These are phyloP conservation scores for Asbolus verrucosus DNA, from an alignment of 1,140 invertebrate genomes.

Conservation along the genomic window DNA sequence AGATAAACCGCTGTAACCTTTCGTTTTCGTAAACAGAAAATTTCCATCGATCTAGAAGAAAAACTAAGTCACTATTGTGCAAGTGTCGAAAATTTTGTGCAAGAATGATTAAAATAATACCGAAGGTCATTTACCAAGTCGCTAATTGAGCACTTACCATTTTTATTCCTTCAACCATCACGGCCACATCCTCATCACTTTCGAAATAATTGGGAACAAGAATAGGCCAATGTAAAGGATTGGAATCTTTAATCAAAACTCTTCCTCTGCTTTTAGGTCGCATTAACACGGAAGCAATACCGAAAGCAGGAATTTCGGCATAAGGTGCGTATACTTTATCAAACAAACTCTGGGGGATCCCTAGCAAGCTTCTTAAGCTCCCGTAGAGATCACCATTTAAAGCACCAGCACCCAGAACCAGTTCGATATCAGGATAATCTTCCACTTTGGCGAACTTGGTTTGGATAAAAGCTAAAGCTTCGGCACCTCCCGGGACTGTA, in stretches of 20 bases:
- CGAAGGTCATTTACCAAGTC: too few species aligned
- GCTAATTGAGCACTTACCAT: slow-evolving; percentile 69
- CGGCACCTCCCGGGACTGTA: slow-evolving; percentile 86
- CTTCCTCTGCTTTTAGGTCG: slow-evolving; percentile 81
- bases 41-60: too few species aligned
- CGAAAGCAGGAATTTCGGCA: slow-evolving; percentile 69
- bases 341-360: slow-evolving; percentile 74
- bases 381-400: slow-evolving; percentile 80
- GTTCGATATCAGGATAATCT: slow-evolving; percentile 80
- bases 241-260: slow-evolving; percentile 72
- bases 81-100: too few species aligned
- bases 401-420: slow-evolving; percentile 79
- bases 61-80: too few species aligned
- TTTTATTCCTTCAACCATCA: slow-evolving; percentile 79
- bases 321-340: slow-evolving; percentile 69
- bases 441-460: slow-evolving; percentile 66
- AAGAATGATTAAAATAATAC: too few species aligned
- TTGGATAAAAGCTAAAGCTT: slow-evolving; percentile 77
- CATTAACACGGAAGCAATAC: slow-evolving; percentile 78
- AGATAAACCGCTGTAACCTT: slow-evolving; percentile 8
- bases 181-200: slow-evolving; percentile 73
- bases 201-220: slow-evolving; percentile 85
- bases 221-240: slow-evolving; percentile 80
- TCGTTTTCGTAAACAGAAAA: neutral
- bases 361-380: slow-evolving; percentile 73